Conservation (phyloP, 2,113 vertebrate genomes). For the Lagenorhynchus albirostris region DNA sequence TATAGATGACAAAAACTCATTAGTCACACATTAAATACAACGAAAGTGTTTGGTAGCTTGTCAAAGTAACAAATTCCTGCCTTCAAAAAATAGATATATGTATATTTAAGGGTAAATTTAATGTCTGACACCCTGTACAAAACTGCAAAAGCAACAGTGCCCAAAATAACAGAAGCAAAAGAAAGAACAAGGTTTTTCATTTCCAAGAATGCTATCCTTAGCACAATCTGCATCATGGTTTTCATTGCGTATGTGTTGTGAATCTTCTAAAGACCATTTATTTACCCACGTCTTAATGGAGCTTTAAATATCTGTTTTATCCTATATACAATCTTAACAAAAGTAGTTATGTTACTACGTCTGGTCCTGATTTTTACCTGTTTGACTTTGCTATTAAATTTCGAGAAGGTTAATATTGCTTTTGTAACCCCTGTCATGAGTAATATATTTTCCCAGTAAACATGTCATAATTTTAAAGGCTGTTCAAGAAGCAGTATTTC, state of each 20-base stretch:
- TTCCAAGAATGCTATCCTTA: slow-evolving; percentile 65
- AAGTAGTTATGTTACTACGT: slow-evolving; percentile 19
- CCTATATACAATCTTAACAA: slow-evolving; percentile 27
- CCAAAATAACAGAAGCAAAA: slow-evolving; percentile 68
- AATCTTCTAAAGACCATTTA: not conserved
- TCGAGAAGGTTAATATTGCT: slow-evolving; percentile 70
- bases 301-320: slow-evolving; percentile 43
- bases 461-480: slow-evolving; percentile 63
- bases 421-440: slow-evolving; percentile 61
- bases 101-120: slow-evolving; percentile 54
- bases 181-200: slow-evolving; percentile 66
- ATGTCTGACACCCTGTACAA: slow-evolving; percentile 24
- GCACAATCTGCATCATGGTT: slow-evolving; percentile 45
- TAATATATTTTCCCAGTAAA: slow-evolving; percentile 60
- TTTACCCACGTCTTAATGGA: slow-evolving; percentile 31
- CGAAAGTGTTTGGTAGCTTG: slow-evolving; percentile 31
- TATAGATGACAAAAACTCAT: slow-evolving; percentile 55
- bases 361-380: slow-evolving; percentile 49
- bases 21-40: slow-evolving; percentile 12
- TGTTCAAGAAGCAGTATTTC: slow-evolving; percentile 54
- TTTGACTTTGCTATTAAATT: slow-evolving; percentile 66
- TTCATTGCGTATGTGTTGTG: not conserved
- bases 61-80: slow-evolving; percentile 32
- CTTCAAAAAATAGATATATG: slow-evolving; percentile 39
- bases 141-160: slow-evolving; percentile 65